These are phyloP conservation scores for Monodelphis domestica DNA, from an alignment of 2,797 vertebrate genomes.

Conservation along the genomic window DNA sequence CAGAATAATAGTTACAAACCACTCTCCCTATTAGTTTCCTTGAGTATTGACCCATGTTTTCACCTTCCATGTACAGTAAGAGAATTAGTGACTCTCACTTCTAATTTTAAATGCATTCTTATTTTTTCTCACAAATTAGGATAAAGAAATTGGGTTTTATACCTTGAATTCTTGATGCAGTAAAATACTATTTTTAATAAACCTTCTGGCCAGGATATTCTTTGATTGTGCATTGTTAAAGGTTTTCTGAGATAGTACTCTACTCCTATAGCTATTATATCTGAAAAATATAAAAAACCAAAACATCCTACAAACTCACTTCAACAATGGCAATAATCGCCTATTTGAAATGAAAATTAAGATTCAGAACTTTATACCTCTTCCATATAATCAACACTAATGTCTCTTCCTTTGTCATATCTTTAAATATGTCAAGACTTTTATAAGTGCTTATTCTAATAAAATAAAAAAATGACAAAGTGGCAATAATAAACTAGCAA, in stretches of 20 bases:
- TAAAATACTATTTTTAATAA: not conserved
- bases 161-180: not conserved
- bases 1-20: not conserved
- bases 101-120: not conserved
- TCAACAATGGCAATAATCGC: not conserved
- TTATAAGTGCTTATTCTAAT: conserved; percentile 10
- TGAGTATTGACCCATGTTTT: not conserved
- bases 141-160: not conserved
- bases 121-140: not conserved
- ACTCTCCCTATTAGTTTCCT: not conserved
- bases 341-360: not conserved
- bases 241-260: not conserved
- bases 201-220: not conserved
- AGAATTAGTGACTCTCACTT: not conserved
- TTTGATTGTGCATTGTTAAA: not conserved
- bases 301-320: not conserved
- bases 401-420: not conserved
- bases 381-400: not conserved
- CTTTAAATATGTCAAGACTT: not conserved
- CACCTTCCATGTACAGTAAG: not conserved
- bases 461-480: not conserved
- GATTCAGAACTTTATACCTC: not conserved
- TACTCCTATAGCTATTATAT: not conserved
- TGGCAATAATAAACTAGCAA: not conserved
- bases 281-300: no score